Evolutionary conservation across 2,113 vertebrate genomes (phyloP), one percentile per base, ranked within the genome.

Genomic region (Ariopsis seemanni): DNA sequence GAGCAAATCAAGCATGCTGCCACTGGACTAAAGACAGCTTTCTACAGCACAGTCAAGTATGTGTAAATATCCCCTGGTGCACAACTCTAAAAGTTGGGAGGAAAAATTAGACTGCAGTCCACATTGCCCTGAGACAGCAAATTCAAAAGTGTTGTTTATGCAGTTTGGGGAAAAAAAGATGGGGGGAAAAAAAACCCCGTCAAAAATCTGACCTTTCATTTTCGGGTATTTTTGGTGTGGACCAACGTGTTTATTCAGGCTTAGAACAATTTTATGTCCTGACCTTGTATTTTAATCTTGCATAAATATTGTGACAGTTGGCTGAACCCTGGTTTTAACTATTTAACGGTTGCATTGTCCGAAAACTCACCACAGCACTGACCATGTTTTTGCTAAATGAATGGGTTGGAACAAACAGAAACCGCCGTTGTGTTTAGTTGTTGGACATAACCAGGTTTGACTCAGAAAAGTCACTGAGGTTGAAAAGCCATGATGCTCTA

Each of bases 241-340:
- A 25, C 78, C 1, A 9, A 60, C 9, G 18, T 82, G 79, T 82
- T 80, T 80, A 20, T 60, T 17, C 78, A 80, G 27, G 9, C 17
- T 62, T 85, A 85, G 12, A 53, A 69, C 50, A 65, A 22, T 63
- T 79, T 57, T 65, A 62, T 55, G 75, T 53, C 50, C 63, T 48
- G 20, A 80, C 55, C 52, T 48, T 12, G 27, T 78, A 78, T 85
- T 78, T 85, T 77, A 65, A 67, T 17, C 52, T 25, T 55, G 20
- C 27, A 69, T 55, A 63, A 57, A 25, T 69, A 69, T 63, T 79
- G 75, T 18, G 57, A 69, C 75, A 55, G 50, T 84, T 71, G n/a
- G 65, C 27, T 84, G 52, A 74, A 84, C 83, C 27, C 52, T 58
- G 53, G 52, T 53, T 69, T 67, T 42, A 42, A 55, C 85, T 69